These are phyloP conservation scores for Junco hyemalis DNA, from an alignment of 2,113 vertebrate genomes.

Conservation along the genomic window DNA sequence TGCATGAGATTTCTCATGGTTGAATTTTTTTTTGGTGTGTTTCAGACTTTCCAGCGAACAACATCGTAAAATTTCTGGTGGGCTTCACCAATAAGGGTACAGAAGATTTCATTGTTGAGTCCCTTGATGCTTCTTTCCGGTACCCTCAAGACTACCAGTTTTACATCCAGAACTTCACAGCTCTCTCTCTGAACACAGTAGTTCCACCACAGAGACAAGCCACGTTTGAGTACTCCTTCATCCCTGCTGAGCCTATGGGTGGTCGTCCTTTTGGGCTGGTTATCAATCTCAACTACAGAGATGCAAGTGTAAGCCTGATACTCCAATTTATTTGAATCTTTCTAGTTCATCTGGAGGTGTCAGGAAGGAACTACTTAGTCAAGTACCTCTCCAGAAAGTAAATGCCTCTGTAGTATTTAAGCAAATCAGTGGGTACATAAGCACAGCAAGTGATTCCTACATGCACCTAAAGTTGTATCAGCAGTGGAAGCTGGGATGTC, in stretches of 20 bases:
- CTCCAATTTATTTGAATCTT: background rate
- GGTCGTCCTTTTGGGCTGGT: constrained; percentile 94
- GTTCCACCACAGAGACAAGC: constrained; percentile 91
- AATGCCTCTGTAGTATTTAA: background rate
- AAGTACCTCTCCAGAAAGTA: background rate
- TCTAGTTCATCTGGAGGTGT: background rate
- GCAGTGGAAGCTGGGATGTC: background rate
- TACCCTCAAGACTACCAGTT: constrained; percentile 99
- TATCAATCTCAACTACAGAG: constrained; percentile 98
- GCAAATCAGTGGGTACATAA: background rate
- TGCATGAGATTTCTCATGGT: background rate
- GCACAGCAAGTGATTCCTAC: background rate
- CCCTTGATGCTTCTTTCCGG: constrained; percentile 95
- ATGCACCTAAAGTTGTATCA: background rate
- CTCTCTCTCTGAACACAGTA: constrained; percentile 86
- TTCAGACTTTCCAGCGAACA: constrained; percentile 95
- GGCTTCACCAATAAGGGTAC: constrained; percentile 95
- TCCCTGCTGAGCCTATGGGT: constrained; percentile 97
- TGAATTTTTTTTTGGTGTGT: background rate
- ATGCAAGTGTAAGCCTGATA: constrained; percentile 79
- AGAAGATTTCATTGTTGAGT: constrained; percentile 93
- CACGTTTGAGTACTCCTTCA: constrained; percentile 98
- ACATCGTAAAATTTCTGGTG: constrained; percentile 96
- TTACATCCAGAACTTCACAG: constrained; percentile 99
- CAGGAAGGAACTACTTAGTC: background rate